Evolutionary conservation across 2,797 vertebrate species (phyloP), one percentile per base, ranked within the genome.

Genomic region (Sebastes minor): DNA sequence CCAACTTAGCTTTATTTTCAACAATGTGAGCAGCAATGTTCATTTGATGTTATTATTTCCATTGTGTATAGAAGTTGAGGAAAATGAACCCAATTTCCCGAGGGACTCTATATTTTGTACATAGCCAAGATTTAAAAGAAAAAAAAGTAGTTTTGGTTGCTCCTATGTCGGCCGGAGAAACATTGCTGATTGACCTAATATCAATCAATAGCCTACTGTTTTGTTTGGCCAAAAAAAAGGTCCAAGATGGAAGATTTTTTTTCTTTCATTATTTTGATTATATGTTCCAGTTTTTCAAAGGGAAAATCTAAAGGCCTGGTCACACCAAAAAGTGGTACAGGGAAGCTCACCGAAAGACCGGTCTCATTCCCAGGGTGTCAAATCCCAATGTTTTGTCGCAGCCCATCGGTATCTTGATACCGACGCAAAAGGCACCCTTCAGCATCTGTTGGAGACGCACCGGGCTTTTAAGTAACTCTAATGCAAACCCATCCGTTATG

Each of bases 361-460:
- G 12, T 42, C 14, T 42, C 14, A 42, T 42, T 42, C 38, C 38
- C 2, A 16, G 2, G 38, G 38, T 0, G 14, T 42, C 38, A 42
- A 42, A 42, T 42, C 38, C 38, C 38, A 42, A 42, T 16, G 6
- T 6, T 42, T 42, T 16, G 14, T 42, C 14, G 0, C 38, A 42
- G 38, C 14, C 11, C 14, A 3, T 42, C 14, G 2, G 14, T 42
- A 1, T 42, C 38, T 42, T 42, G 38, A 42, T 42, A 42, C 38
- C 14, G 14, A 42, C 14, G 14, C 38, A 53, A 42, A 42, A 42
- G 38, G 38, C 38, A 42, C 14, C 14, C 1, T 42, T 42, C 16
- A 42, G 38, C 6, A 0, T 42, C 38, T 16, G 14, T 42, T 0
- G 0, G 38, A 42, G 14, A 16, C 2, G 14, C 14, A 42, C 38